These are phyloP conservation scores for Hippocampus barbouri DNA, from an alignment of 2,113 vertebrate species.

Conservation along the genomic window DNA sequence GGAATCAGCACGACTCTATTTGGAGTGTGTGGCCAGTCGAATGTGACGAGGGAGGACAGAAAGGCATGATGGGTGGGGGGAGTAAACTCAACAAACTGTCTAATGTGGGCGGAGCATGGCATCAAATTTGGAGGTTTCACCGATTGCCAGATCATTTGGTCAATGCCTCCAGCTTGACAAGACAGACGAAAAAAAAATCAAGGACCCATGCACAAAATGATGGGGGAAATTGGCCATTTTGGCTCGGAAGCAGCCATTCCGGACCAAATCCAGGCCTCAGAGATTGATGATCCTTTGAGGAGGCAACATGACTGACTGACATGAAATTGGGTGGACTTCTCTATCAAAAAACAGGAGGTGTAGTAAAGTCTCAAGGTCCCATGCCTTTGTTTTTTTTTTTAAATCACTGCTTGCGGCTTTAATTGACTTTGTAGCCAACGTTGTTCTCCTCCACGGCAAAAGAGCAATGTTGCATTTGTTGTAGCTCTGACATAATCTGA, in stretches of 20 bases:
- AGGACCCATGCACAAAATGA: no score
- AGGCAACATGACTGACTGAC: no score
- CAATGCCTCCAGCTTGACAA: no score
- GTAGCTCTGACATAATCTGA: conserved; percentile 6
- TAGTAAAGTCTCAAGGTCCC: not conserved
- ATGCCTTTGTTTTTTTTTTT: not conserved
- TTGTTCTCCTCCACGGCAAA: not conserved
- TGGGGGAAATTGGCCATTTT: no score
- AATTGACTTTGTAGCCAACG: not conserved
- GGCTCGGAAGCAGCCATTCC: no score
- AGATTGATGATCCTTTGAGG: no score
- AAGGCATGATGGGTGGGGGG: not conserved
- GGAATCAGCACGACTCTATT: conserved; percentile 15
- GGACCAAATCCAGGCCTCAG: no score
- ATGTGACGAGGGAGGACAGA: not conserved
- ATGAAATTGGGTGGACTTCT: no score
- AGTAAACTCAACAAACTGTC: not conserved
- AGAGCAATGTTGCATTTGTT: not conserved
- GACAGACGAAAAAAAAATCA: not conserved
- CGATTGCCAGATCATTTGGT: no score
- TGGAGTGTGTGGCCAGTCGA: conserved; percentile 11
- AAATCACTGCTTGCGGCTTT: not conserved
- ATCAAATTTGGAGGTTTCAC: no score
- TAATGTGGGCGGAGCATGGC: no score
- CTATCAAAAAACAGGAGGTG: no score